A percentile compares a stretch with the other conserved stretches of the same genome.
Conservation (phyloP, 1,140 invertebrate genomes). For the Parapsyche elsis region DNA sequence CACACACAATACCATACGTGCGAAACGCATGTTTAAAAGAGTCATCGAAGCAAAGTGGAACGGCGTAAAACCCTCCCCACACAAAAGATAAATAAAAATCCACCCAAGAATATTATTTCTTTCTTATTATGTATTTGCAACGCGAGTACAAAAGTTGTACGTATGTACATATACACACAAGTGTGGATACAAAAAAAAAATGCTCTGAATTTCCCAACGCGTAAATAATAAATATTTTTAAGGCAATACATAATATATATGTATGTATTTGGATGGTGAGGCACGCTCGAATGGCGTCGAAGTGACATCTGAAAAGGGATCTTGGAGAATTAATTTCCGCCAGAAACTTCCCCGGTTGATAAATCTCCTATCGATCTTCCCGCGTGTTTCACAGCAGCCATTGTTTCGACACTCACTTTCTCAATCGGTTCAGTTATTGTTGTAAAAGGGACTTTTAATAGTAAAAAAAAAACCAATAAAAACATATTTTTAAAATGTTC, state of each 20-base stretch:
- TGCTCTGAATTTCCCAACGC: not conserved
- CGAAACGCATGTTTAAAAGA: no score
- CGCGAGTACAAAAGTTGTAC: no score
- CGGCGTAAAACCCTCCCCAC: no score
- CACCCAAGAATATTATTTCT: no score
- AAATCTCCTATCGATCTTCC: constrained; percentile 39
- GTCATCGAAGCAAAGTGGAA: no score
- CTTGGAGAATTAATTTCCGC: constrained; percentile 46
- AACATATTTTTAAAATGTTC: no score
- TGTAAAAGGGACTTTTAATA: not conserved
- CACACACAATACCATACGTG: no score
- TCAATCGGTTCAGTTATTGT: not conserved
- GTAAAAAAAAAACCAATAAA: no score
- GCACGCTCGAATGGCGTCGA: constrained; percentile 28
- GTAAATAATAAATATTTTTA: constrained; percentile 19
- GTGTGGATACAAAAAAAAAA: not conserved
- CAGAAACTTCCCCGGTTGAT: constrained; percentile 42
- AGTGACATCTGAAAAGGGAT: constrained; percentile 45
- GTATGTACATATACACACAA: no score
- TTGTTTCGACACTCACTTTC: constrained; percentile 37
- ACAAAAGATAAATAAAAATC: no score
- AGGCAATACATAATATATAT: not conserved
- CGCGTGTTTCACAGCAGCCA: constrained; percentile 6
- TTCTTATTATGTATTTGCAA: no score
- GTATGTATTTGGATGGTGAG: not conserved